Evolutionary conservation across 2,797 vertebrate genomes (phyloP), one percentile per base, ranked within the genome.

Genomic region (Garrulus glandarius): DNA sequence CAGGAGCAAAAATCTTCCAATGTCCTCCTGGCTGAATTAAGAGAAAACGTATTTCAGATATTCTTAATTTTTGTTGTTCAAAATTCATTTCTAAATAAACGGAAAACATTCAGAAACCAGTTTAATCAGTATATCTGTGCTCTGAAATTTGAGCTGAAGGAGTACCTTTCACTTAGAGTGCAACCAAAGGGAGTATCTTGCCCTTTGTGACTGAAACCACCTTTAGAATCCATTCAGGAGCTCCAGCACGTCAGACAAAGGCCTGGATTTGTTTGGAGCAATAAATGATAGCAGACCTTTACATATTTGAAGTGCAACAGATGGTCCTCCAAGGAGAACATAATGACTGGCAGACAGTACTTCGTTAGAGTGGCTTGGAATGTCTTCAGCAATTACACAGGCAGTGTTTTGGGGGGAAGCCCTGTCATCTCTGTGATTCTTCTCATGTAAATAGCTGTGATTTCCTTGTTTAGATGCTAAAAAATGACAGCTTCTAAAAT

Each of bases 271-370:
- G 89, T 95, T 96, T 93, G 80, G 87, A 88, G 94, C 94, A 90
- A 68, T 79, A 95, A 93, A 72, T 77, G 82, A 90, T 67, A 76
- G 80, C 76, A 95, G 87, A 95, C 86, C 96, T 94, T 94, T 90
- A 71, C 43, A 50, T 92, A 57, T 94, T 59, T 96, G 95, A 96
- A 89, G 88, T 89, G 95, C 92, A 97, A 94, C 96, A 97, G 96
- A 97, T 95, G 96, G 94, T 70, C 93, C 72, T 84, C 71, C 91
- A 95, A 91, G 95, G 90, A 78, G 91, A 95, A 95, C 96, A 95
- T 34, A 91, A 90, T 92, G 96, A 94, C 93, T 96, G 95, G 92
- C 97, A 97, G 97, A 91, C 93, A 96, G 93, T 47, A 78, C 92
- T 92, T 92, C 15, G 49, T 96, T 95, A 93, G 86, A 86, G 72